Conservation (phyloP, 2,797 vertebrate species). For the Gymnodraco acuticeps region DNA sequence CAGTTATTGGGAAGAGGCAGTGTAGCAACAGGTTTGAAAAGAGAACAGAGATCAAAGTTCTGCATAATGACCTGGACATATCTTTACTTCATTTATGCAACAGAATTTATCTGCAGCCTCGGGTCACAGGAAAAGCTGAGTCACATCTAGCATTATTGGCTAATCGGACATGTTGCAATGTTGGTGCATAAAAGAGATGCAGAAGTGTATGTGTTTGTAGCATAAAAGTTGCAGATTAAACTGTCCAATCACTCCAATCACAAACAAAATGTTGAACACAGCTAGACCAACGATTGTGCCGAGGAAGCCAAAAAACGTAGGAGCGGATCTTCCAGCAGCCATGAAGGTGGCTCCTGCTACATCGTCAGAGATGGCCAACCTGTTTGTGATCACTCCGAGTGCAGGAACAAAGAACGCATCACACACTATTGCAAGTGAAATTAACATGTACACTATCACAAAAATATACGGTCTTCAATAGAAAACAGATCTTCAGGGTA, state of each 20-base stretch:
- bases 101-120: too few relatives aligned
- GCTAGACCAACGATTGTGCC: slow-evolving; percentile 97
- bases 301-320: slow-evolving; percentile 96
- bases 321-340: slow-evolving; percentile 96
- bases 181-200: too few relatives aligned
- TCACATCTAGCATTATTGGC: too few relatives aligned
- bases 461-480: slow-evolving; percentile 91
- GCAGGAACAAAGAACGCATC: slow-evolving; percentile 98
- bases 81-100: too few relatives aligned
- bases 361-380: slow-evolving; percentile 93
- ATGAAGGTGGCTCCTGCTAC: slow-evolving; percentile 98
- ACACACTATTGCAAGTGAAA: slow-evolving; percentile 96
- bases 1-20: too few relatives aligned
- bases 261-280: too few relatives aligned
- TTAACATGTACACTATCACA: slow-evolving; percentile 97
- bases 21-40: too few relatives aligned
- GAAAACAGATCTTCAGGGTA: slow-evolving; percentile 94
- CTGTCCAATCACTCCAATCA: too few relatives aligned
- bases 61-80: too few relatives aligned
- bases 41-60: too few relatives aligned
- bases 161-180: too few relatives aligned
- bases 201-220: not conserved
- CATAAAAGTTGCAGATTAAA: not conserved
- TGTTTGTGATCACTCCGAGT: slow-evolving; percentile 93
- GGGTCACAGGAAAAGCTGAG: too few relatives aligned